Conservation (phyloP, 2,113 vertebrate species). For the Phasianus colchicus region DNA sequence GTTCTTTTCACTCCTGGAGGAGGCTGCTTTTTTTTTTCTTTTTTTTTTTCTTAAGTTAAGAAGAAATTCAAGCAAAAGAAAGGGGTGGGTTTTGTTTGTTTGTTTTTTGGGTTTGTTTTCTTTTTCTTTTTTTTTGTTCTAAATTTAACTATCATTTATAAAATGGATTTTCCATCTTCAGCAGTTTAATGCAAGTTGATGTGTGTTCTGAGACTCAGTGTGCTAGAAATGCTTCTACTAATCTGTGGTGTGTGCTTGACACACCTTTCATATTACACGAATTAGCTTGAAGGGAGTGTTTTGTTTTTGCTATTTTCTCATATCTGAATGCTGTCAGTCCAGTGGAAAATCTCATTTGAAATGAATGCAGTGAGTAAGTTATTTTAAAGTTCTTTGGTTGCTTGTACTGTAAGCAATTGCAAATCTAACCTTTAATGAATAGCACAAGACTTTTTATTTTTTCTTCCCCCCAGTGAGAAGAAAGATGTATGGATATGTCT, state of each 20-base stretch:
- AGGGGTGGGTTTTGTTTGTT: background rate
- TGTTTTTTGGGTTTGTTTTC: background rate
- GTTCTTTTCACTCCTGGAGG: background rate
- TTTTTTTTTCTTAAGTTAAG: background rate
- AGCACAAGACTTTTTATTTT: background rate
- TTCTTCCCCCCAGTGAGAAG: background rate
- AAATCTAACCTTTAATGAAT: background rate
- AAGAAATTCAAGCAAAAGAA: background rate
- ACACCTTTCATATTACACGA: background rate
- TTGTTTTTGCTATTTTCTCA: constrained; percentile 8
- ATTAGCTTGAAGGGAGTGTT: background rate
- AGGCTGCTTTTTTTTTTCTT: background rate
- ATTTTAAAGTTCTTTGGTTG: background rate
- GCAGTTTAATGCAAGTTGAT: constrained; percentile 13
- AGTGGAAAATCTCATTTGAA: constrained; percentile 8
- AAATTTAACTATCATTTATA: background rate
- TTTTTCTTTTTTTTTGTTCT: background rate
- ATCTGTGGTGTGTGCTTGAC: constrained; percentile 15
- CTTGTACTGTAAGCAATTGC: background rate
- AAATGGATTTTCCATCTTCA: background rate
- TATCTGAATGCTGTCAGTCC: background rate
- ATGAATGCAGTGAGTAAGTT: background rate
- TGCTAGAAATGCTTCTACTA: constrained; percentile 6
- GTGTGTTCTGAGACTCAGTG: background rate
- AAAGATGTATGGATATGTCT: background rate